These are phyloP conservation scores for Linnaemya tessellans DNA, from an alignment of 2,888 invertebrate species.

Conservation along the genomic window DNA sequence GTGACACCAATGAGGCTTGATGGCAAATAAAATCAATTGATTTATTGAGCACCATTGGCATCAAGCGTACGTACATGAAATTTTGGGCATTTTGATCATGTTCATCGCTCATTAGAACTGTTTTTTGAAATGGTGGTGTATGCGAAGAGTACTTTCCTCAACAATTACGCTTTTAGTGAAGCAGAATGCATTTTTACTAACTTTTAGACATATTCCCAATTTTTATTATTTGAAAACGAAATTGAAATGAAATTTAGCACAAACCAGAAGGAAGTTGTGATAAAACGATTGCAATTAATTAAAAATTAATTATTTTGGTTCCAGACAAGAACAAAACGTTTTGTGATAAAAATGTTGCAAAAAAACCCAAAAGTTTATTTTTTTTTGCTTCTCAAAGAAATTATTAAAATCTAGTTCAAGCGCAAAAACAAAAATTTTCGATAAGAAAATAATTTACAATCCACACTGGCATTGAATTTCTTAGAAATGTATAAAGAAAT, in stretches of 20 bases:
- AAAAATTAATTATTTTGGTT: not conserved
- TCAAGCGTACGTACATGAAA: too few species aligned
- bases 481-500: conserved; percentile 1
- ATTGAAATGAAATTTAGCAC: conserved; percentile 16
- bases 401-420: conserved; percentile 62
- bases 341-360: conserved; percentile 20
- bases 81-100: too few species aligned
- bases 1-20: too few species aligned
- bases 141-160: too few species aligned
- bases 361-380: conserved; percentile 20
- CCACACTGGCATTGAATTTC: conserved; percentile 55
- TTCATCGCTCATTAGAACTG: too few species aligned
- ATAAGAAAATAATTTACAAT: conserved; percentile 58
- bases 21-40: too few species aligned
- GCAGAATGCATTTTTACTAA: too few species aligned
- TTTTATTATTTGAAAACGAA: not conserved
- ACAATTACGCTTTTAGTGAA: too few species aligned
- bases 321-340: not conserved
- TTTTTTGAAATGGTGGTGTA: too few species aligned
- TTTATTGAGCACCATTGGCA: too few species aligned
- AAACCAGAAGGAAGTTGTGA: conserved; percentile 42
- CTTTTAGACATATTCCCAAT: not conserved
- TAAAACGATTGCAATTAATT: conserved; percentile 18
- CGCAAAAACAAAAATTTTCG: conserved; percentile 58
- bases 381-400: conserved; percentile 29